Base-by-base conservation (phyloP, 2,888 invertebrate genomes). In the Sisyra nigra region DNA sequence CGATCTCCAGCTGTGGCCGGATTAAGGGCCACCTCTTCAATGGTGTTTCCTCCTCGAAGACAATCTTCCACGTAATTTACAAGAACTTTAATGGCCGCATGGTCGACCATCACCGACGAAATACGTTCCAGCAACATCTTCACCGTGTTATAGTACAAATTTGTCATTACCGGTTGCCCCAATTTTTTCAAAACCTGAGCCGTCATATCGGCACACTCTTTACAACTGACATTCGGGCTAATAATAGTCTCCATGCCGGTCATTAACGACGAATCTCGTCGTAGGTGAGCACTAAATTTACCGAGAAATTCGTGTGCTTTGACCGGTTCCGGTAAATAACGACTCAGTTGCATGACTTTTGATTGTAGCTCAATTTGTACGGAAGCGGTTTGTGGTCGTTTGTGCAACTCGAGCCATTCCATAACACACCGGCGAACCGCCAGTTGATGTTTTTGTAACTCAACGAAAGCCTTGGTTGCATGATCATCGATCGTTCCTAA, bases 41-140 rank as follows among this genome's bases (percentile, higher is more conserved):
- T 71, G 30, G 76, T 72, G 46, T 74, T 73, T 5, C 76, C 76
- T 15, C 76, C 76, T 52, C 74, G 74, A 44, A 88, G 72, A 45
- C 85, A 83, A 49, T 84, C 82, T 56, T 85, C 81, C 9, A 64
- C 63, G 46, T 62, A 63, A 10, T 67, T 63, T 9, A 78, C 71
- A 15, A 80, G 64, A 55, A 86, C 76, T 48, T 80, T 74, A 52
- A 94, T 72, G 0, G 93, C 84, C 48, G 84, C 82, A 53, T 81
- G 81, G 60, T 97, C 97, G 9, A 97, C 85, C 85, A 96, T 89
- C 4, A 97, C 92, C 0, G 92, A 93, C 48, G 93, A 93, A 10
- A 93, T 85, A 45, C 96, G 73, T 62, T 96, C 96, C 45, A 97
- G 65, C 38, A 97, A 63, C 78, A 89, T 89, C 67, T 96, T 96